These are phyloP conservation scores for Semnornis frantzii DNA, from an alignment of 2,113 vertebrate genomes.

Conservation along the genomic window DNA sequence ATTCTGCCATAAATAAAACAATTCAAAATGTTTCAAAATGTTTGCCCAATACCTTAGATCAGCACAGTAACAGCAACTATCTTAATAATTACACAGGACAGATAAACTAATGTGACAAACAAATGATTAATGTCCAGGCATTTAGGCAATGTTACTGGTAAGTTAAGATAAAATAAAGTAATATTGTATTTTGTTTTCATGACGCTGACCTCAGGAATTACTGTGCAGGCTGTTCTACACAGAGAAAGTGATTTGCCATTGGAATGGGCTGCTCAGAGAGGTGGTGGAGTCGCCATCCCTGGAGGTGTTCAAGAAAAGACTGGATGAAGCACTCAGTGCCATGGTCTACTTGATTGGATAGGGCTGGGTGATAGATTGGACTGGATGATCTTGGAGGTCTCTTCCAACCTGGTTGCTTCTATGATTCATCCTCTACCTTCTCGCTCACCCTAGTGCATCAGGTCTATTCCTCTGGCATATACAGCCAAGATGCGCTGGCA, in stretches of 20 bases:
- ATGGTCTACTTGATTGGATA: too few relatives aligned
- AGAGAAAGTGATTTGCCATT: too few relatives aligned
- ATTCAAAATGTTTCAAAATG: conserved; percentile 19
- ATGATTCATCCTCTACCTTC: not conserved
- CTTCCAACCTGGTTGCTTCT: too few relatives aligned
- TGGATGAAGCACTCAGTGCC: too few relatives aligned
- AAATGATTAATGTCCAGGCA: conserved; percentile 29
- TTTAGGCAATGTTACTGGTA: conserved; percentile 33
- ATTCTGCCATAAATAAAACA: conserved; percentile 14
- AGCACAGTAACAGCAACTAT: conserved; percentile 19
- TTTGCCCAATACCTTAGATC: conserved; percentile 43
- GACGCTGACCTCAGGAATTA: not conserved
- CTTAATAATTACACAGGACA: conserved; percentile 56
- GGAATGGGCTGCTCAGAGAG: too few relatives aligned
- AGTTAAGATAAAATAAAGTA: not conserved
- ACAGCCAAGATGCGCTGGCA: not conserved
- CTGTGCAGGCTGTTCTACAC: not conserved
- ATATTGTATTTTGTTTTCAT: not conserved
- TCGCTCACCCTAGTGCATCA: not conserved
- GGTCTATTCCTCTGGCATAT: not conserved
- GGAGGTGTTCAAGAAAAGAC: too few relatives aligned
- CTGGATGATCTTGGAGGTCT: too few relatives aligned
- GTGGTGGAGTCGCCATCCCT: too few relatives aligned
- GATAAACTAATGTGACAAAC: conserved; percentile 42
- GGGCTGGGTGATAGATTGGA: too few relatives aligned